phyloP scores from a whole-genome alignment of 2,888 invertebrate species.

The Chironomus tentans region DNA sequence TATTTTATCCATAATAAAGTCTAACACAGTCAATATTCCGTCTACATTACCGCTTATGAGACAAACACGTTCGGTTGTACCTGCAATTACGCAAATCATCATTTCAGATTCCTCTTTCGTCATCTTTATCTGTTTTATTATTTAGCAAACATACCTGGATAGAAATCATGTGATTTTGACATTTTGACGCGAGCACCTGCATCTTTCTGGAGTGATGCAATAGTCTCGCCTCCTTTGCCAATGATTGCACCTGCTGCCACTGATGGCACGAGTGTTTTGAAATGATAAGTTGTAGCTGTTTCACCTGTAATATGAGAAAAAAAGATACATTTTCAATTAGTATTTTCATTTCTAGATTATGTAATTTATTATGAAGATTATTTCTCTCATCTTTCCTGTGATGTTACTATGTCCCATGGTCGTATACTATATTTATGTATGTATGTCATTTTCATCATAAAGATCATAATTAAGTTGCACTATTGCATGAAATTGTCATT shows the following conservation, averaged over 20 bases:
- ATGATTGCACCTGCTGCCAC: slow-evolving; percentile 98
- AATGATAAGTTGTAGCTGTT: slow-evolving; percentile 78
- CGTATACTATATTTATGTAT: not conserved
- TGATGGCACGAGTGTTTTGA: slow-evolving; percentile 94
- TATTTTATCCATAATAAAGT: slow-evolving; percentile 93
- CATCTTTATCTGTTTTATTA: not conserved
- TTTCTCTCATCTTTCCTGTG: no score
- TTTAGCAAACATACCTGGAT: slow-evolving; percentile 66
- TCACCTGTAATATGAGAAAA: slow-evolving; percentile 50
- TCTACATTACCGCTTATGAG: slow-evolving; percentile 85
- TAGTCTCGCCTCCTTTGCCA: slow-evolving; percentile 98
- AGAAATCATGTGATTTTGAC: slow-evolving; percentile 98
- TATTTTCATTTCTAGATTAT: not conserved
- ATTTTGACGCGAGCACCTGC: slow-evolving; percentile 96
- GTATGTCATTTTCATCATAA: slow-evolving; percentile 4
- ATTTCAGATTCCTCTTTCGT: not conserved
- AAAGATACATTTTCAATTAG: not conserved
- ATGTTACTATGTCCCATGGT: not conserved
- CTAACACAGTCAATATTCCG: slow-evolving; percentile 82
- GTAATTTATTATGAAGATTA: no score
- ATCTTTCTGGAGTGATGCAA: slow-evolving; percentile 95
- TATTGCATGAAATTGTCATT: not conserved
- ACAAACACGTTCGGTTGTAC: slow-evolving; percentile 89
- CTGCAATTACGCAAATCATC: slow-evolving; percentile 43
- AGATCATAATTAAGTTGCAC: not conserved